Percentiles rank a stretch among this genome's conserved stretches.
phyloP scores from a whole-genome alignment of 2,113 vertebrate genomes.

The Sinocyclocheilus anophthalmus region DNA sequence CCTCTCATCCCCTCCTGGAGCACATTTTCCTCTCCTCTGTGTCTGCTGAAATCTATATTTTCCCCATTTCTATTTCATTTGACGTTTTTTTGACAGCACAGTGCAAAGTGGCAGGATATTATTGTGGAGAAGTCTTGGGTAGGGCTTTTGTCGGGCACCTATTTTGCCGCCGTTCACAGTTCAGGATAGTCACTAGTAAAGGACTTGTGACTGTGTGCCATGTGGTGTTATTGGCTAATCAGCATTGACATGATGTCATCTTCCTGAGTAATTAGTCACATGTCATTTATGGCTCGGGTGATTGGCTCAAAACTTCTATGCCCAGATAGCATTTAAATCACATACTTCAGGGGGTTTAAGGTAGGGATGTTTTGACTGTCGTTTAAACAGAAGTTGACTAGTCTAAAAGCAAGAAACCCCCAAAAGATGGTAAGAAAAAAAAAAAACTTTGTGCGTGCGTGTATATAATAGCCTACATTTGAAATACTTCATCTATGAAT shows the following conservation, averaged over 20 bases:
- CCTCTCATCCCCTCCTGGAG: constrained; percentile 3
- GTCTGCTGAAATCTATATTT: background rate
- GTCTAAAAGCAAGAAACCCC: too few species aligned
- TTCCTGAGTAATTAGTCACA: background rate
- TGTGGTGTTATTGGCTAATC: background rate
- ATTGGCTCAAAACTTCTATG: background rate
- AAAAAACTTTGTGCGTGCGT: too few species aligned
- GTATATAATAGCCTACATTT: too few species aligned
- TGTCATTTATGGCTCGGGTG: background rate
- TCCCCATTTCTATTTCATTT: background rate
- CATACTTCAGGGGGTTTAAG: background rate
- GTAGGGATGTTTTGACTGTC: background rate
- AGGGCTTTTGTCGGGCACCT: background rate
- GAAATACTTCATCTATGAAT: too few species aligned
- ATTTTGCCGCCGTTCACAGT: background rate
- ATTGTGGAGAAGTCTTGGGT: background rate
- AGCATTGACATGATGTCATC: background rate
- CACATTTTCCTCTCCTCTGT: background rate
- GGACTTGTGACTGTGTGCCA: background rate
- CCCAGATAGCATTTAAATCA: background rate
- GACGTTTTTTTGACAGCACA: background rate
- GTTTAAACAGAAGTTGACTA: too few species aligned
- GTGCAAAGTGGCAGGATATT: background rate
- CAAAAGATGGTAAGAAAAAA: too few species aligned
- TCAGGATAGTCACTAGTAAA: background rate